Evolutionary conservation across 1,140 invertebrate species (phyloP), one percentile per base, ranked within the genome.

Genomic region (Antheraea pernyi): DNA sequence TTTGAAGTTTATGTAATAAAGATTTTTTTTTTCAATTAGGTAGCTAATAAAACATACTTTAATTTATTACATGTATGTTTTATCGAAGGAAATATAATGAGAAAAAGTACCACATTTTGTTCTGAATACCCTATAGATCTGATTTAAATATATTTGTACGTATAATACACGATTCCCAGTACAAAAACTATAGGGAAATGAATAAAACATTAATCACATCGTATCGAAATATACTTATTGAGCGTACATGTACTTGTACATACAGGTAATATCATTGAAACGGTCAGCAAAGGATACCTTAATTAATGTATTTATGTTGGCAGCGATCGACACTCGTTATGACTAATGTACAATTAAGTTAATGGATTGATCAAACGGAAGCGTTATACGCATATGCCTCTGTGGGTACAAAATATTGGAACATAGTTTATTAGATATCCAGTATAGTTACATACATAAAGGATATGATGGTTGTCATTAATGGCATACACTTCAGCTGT

Each of bases 311-410:
- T 7, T 53, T 53, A 53, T 16, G 16, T 16, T 6, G 46, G 18
- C 22, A 60, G 19, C 19, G 59, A 9, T 10, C 37, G 59, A 19
- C 10, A 19, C 42, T 19, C 22, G 16, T 53, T 53, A 61, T 67
- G 65, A 71, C 60, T 64, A 67, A 71, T 71, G 36, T 30, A 60
- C 65, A 67, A 71, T 71, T 71, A 71, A 13, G 22, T 42, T 71
- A 67, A 67, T 71, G 64, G 60, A 67, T 48, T 39, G 59, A 16
- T 53, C 46, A 53, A 53, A 53, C 13, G 6, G 11, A 16, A 16
- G 6, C 13, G 46, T 13, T 53, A 53, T 53, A 53, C 46, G 46
- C 16, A 53, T 53, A 53, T 53, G 16, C 16, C 0, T 42, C 39
- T 42, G 39, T 8, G 39, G 2, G 39, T 30, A 11, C 46, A 6